These are phyloP conservation scores for Triplophysa rosa DNA, from an alignment of 2,113 vertebrate species.

Conservation along the genomic window DNA sequence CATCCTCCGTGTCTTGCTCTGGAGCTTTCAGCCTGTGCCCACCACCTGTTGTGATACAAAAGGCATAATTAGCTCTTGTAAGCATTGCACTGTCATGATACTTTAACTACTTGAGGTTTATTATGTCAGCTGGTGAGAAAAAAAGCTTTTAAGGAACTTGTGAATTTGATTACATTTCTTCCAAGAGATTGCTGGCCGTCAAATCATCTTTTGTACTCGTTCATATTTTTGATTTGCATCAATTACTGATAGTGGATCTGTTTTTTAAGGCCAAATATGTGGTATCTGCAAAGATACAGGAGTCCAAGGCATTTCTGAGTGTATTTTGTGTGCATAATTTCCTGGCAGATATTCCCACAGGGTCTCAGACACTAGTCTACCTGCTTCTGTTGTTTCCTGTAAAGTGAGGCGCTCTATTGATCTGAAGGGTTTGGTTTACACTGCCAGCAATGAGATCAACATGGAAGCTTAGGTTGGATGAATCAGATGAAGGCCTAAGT, in stretches of 20 bases:
- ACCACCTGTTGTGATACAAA: conserved; percentile 59
- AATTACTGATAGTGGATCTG: not conserved
- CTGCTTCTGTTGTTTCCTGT: conserved; percentile 55
- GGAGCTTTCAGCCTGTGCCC: conserved; percentile 69
- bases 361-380: conserved; percentile 40
- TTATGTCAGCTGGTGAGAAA: not conserved
- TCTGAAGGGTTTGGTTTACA: conserved; percentile 57
- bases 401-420: conserved; percentile 72
- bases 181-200: not conserved
- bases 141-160: not conserved
- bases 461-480: not conserved
- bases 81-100: not conserved
- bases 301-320: conserved; percentile 56
- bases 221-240: not conserved
- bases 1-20: conserved; percentile 65
- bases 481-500: not conserved
- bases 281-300: conserved; percentile 42
- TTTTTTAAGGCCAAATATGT: not conserved
- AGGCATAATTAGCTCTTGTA: conserved; percentile 8
- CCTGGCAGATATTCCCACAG: conserved; percentile 64
- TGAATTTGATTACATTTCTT: not conserved
- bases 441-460: conserved; percentile 16
- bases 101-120: not conserved
- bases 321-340: conserved; percentile 62
- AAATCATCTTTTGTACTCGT: not conserved